phyloP scores from a whole-genome alignment of 2,113 vertebrate species.

The Spizaetus ornatus region DNA sequence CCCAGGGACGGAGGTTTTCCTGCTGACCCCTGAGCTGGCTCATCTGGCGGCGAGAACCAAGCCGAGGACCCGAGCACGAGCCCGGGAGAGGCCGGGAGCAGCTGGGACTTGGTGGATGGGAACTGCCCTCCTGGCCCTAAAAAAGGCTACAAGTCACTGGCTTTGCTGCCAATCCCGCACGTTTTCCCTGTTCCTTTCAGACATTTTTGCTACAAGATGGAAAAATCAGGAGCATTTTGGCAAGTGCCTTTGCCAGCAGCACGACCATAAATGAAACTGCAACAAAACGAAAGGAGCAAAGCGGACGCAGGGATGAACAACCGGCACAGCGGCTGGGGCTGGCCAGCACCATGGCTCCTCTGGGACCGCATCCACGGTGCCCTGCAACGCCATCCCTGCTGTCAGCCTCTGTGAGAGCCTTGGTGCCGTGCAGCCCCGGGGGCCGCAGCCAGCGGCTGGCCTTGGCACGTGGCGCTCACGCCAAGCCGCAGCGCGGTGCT shows the following conservation, averaged over 20 bases:
- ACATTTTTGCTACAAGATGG: not conserved
- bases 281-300: not conserved
- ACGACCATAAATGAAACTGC: not conserved
- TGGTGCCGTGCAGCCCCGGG: not conserved
- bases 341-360: no score
- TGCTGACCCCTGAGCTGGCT: not conserved
- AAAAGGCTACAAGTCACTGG: not conserved
- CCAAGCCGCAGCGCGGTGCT: not conserved
- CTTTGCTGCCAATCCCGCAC: not conserved
- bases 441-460: no score
- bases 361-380: no score
- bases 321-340: not conserved
- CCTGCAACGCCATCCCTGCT: not conserved
- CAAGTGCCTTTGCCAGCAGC: not conserved
- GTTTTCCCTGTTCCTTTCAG: no score
- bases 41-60: not conserved
- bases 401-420: not conserved
- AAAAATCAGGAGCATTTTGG: not conserved
- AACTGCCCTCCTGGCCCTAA: not conserved
- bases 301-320: not conserved
- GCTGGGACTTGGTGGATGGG: not conserved
- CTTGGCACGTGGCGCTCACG: not conserved
- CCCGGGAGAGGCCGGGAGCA: not conserved
- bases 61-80: not conserved
- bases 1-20: no score